phyloP scores from a whole-genome alignment of 1,140 invertebrate species.

The Aricia agestis region DNA sequence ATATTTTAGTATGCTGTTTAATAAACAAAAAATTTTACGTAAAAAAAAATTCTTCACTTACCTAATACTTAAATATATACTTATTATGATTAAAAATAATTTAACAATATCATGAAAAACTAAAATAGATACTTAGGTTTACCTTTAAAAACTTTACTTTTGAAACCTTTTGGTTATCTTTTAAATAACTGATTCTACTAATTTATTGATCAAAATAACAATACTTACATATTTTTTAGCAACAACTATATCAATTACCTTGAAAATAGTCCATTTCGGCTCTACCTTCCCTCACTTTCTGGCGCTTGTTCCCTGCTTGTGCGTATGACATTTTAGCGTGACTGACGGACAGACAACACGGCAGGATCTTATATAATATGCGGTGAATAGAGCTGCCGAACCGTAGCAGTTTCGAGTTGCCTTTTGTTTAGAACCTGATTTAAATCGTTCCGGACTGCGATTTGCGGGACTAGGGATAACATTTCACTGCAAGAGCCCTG shows the following conservation, averaged over 20 bases:
- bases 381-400: slow-evolving; percentile 45
- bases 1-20: no score
- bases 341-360: slow-evolving; percentile 9
- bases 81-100: no score
- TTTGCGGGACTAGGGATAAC: background rate
- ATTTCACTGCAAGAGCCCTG: background rate
- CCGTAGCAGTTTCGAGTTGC: slow-evolving; percentile 32
- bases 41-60: no score
- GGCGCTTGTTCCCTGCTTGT: slow-evolving; percentile 57
- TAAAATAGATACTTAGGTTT: no score
- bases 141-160: no score
- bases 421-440: slow-evolving; percentile 42
- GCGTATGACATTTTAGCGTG: slow-evolving; percentile 40
- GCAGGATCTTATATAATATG: slow-evolving; percentile 49
- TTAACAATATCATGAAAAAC: no score
- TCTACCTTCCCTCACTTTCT: slow-evolving; percentile 55
- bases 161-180: no score
- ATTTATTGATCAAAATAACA: no score
- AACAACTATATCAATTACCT: slow-evolving; percentile 37
- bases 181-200: no score
- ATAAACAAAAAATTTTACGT: no score
- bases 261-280: slow-evolving; percentile 66
- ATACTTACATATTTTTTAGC: no score
- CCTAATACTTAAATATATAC: no score
- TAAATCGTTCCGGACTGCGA: background rate